Conservation (phyloP, 2,888 invertebrate genomes). For the Chymomyza procnemis region DNA sequence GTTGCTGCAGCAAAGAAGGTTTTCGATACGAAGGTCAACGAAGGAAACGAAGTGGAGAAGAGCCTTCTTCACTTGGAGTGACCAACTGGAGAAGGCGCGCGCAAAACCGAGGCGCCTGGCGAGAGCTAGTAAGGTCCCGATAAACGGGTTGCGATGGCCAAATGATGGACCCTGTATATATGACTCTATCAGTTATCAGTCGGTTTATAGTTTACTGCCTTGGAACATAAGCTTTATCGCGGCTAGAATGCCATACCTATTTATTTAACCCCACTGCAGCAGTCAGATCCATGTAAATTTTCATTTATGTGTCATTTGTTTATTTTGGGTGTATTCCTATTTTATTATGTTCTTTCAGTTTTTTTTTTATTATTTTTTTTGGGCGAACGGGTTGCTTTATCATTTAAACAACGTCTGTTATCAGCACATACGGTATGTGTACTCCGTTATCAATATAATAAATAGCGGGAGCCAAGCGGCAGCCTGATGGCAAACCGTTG, state of each 20-base stretch:
- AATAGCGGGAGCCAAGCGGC: conserved; percentile 60
- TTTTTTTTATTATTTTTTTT: neutral
- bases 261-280: conserved; percentile 10
- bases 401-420: conserved; percentile 35
- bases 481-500: conserved; percentile 44
- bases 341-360: too few species aligned
- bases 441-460: conserved; percentile 60
- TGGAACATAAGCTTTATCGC: conserved; percentile 35
- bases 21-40: too few species aligned
- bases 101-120: too few species aligned
- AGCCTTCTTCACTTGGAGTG: too few species aligned
- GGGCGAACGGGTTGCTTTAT: conserved; percentile 22
- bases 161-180: neutral
- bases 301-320: conserved; percentile 29
- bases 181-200: neutral
- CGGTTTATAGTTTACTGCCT: neutral
- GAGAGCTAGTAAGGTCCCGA: too few species aligned
- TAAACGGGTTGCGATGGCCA: too few species aligned
- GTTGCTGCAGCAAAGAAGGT: too few species aligned
- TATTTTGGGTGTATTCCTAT: conserved; percentile 39
- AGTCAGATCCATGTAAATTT: conserved; percentile 38
- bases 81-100: too few species aligned
- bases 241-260: conserved; percentile 12
- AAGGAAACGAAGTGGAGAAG: too few species aligned
- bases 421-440: conserved; percentile 32